These are phyloP conservation scores for Proterorhinus semilunaris DNA, from an alignment of 2,113 vertebrate species.

Conservation along the genomic window DNA sequence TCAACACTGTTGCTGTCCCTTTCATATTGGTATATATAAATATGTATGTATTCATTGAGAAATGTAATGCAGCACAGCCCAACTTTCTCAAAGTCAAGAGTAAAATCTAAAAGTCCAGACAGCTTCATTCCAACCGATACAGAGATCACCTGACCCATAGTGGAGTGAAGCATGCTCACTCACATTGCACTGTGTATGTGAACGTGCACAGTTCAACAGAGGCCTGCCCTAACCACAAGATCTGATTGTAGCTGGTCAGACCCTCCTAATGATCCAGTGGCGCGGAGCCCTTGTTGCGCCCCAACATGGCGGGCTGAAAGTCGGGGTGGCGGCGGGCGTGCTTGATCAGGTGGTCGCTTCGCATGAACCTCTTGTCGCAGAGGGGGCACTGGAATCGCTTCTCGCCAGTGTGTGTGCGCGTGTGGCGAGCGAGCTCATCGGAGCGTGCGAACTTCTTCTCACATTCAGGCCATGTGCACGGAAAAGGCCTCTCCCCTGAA, in stretches of 20 bases:
- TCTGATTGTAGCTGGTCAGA: constrained; percentile 60
- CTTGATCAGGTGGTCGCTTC: constrained; percentile 82
- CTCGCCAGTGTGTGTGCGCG: constrained; percentile 80
- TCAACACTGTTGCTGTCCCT: background rate
- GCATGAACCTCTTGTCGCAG: constrained; percentile 82
- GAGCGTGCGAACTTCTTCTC: constrained; percentile 82
- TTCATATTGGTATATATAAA: background rate
- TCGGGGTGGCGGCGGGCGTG: constrained; percentile 79
- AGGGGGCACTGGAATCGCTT: constrained; percentile 80
- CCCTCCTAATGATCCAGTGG: constrained; percentile 24
- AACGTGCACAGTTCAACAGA: constrained; percentile 29
- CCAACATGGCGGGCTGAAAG: constrained; percentile 77
- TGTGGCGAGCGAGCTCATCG: constrained; percentile 79
- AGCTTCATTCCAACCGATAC: constrained; percentile 33
- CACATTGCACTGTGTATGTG: constrained; percentile 20
- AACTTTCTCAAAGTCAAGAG: constrained; percentile 41
- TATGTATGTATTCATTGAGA: constrained; percentile 9
- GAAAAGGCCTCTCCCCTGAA: constrained; percentile 79
- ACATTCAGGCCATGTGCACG: constrained; percentile 77
- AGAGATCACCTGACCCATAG: constrained; percentile 22
- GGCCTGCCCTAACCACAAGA: constrained; percentile 37
- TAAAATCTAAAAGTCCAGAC: constrained; percentile 40
- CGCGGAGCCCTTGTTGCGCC: constrained; percentile 61
- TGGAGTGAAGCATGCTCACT: constrained; percentile 22
- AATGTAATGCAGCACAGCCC: constrained; percentile 24